Base-by-base conservation (phyloP, 2,113 vertebrate species). In the Indicator maculatus region DNA sequence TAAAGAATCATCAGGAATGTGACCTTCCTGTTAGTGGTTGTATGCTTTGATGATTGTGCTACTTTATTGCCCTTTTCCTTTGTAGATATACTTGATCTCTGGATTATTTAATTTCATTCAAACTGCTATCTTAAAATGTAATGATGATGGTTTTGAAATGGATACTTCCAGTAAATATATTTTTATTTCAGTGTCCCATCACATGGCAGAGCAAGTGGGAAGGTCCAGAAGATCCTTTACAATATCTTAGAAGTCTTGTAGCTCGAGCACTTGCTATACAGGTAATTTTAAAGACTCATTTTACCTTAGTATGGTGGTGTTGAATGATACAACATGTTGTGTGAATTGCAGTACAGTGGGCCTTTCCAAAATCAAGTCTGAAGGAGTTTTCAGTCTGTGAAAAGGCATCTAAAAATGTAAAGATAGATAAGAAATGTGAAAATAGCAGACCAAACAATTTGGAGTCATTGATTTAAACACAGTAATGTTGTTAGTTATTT, bases 141-240 rank as follows among this genome's bases (percentile, higher is more conserved):
- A 47, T 26, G 3, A 33, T 5, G 1, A 26, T 66, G 8, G 7
- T 47, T 93, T 93, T 88, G 11, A 69, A 93, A 53, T 79, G 1
- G 20, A n/a, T 77, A 31, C 5, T 82, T 83, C 56, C 50, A 74
- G 14, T 86, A 79, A 66, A 31, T 84, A 9, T 65, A 9, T 91
- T 63, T 97, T 95, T 95, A 31, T 96, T 95, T 39, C 94, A 99
- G 99, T 99, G 99, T 97, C 99, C 99, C n/a, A 69, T 98, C 69
- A 90, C 97, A 14, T 99, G 99, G 99, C 99, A 99, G 95, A 99
- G 90, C 94, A 99, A 98, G 80, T 99, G 99, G 99, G 99, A 99
- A 97, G 99, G 99, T 61, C 99, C 99, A 38, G 99, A 99, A 83
- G 99, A 99, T 87, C 99, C 99, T 28, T 98, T 99, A 95, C 99